A percentile compares a stretch with the other conserved stretches of the same genome.
These are phyloP conservation scores for Daktulosphaira vitifoliae DNA, from an alignment of 1,140 invertebrate genomes.

Conservation along the genomic window DNA sequence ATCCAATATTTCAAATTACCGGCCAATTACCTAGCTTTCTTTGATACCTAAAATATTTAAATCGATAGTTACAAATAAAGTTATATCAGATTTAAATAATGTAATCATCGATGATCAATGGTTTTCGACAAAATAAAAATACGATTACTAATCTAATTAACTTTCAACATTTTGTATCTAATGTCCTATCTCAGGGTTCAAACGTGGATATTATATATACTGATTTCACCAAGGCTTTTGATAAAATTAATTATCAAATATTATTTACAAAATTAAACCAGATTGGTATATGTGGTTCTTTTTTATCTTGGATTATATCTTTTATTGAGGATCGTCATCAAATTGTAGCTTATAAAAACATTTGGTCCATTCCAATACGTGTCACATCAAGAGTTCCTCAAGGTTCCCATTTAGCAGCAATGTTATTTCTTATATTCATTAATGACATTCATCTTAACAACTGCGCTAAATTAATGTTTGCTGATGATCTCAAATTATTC, in stretches of 20 bases:
- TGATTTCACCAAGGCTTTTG: no score
- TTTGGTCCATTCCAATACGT: slow-evolving; percentile 16
- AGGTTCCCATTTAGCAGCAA: slow-evolving; percentile 39
- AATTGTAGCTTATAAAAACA: no score
- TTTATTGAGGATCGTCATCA: not conserved
- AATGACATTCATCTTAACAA: no score
- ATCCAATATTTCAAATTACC: not conserved
- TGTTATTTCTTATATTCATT: slow-evolving; percentile 40
- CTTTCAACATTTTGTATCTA: not conserved
- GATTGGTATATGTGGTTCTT: no score
- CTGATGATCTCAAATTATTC: no score
- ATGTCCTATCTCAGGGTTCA: not conserved
- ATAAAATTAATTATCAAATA: no score
- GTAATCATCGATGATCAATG: slow-evolving; percentile 5
- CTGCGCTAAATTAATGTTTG: no score
- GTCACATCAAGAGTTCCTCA: no score
- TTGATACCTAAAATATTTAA: not conserved
- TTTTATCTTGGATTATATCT: no score
- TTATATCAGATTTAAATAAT: not conserved
- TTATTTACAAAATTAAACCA: no score
- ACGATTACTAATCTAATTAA: not conserved
- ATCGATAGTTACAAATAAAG: not conserved
- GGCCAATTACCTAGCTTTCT: not conserved
- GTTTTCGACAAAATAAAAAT: not conserved
- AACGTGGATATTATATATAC: not conserved